phyloP scores from a whole-genome alignment of 2,113 vertebrate genomes.

The Rhinoderma darwinii region DNA sequence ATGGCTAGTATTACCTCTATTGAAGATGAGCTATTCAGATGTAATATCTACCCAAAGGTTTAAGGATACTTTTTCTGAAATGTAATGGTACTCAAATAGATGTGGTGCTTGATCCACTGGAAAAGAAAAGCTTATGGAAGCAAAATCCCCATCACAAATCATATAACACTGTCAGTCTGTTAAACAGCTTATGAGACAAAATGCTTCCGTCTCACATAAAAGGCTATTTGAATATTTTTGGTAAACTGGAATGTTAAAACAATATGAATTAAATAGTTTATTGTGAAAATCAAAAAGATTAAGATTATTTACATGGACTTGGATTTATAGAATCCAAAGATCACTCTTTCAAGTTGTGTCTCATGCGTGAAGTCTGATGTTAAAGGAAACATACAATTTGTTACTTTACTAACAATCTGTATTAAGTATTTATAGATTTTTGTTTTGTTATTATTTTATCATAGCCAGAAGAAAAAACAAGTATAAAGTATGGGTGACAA shows the following conservation, averaged over 20 bases:
- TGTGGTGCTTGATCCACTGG: slow-evolving; percentile 30
- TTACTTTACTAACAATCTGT: no score
- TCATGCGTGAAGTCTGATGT: no score
- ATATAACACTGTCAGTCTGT: slow-evolving; percentile 19
- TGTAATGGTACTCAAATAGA: slow-evolving; percentile 43
- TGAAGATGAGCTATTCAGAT: slow-evolving; percentile 30
- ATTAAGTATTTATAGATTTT: no score
- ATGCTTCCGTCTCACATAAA: not conserved
- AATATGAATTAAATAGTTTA: not conserved
- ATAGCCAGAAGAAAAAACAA: no score
- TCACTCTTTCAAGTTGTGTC: not conserved
- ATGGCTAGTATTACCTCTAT: slow-evolving; percentile 37
- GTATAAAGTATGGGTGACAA: no score
- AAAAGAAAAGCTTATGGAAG: slow-evolving; percentile 40
- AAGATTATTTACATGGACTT: not conserved
- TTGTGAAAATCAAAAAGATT: not conserved
- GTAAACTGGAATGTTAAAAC: not conserved
- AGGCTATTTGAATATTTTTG: not conserved
- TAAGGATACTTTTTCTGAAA: not conserved
- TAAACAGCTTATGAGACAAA: slow-evolving; percentile 21
- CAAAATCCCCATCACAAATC: slow-evolving; percentile 42
- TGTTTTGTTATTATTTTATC: no score
- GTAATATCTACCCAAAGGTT: slow-evolving; percentile 22
- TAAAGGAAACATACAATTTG: no score
- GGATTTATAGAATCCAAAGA: not conserved